Conservation (phyloP, 1,140 invertebrate species). For the Meteorus sp. region DNA sequence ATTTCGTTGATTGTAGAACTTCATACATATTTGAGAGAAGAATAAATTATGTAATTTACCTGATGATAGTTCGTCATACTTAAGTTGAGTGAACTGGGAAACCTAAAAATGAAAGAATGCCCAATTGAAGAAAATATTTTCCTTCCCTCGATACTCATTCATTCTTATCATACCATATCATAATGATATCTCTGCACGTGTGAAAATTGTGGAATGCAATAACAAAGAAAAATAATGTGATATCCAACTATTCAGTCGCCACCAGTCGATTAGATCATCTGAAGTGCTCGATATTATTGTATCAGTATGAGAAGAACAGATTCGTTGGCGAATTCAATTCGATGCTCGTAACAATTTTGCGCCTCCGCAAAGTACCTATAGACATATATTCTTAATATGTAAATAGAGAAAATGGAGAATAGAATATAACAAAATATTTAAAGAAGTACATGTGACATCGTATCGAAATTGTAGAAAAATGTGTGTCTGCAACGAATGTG, state of each 20-base stretch:
- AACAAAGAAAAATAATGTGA: conserved; percentile 25
- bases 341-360: conserved; percentile 27
- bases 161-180: too few relatives aligned
- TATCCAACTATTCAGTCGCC: conserved; percentile 28
- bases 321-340: background rate
- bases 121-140: background rate
- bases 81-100: too few relatives aligned
- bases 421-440: conserved; percentile 16
- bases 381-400: conserved; percentile 50
- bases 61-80: too few relatives aligned
- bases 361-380: conserved; percentile 42
- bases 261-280: conserved; percentile 20
- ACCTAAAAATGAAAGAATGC: too few relatives aligned
- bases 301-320: too few relatives aligned
- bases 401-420: conserved; percentile 37
- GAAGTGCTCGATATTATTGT: conserved; percentile 5
- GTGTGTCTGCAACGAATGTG: conserved; percentile 42
- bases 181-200: background rate
- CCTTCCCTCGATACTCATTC: background rate
- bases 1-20: too few relatives aligned
- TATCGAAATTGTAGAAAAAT: conserved; percentile 49
- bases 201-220: conserved; percentile 4
- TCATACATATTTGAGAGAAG: too few relatives aligned
- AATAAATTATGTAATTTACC: too few relatives aligned
- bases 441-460: conserved; percentile 48